Base-by-base conservation (phyloP, 2,113 vertebrate species). In the Glaucidium brasilianum region DNA sequence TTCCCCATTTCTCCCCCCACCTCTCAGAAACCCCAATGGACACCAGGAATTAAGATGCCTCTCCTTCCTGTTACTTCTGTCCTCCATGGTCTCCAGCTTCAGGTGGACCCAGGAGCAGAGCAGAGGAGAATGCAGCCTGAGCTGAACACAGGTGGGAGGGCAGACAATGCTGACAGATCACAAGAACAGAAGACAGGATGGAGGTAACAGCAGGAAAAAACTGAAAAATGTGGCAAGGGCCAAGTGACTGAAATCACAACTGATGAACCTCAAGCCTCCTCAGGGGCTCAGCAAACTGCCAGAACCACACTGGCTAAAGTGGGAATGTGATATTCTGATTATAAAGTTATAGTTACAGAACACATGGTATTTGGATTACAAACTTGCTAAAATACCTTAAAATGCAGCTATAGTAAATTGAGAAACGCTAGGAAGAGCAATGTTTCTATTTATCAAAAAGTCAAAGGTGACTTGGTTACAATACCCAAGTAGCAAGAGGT, bases 141-240 rank as follows among this genome's bases (percentile, higher is more conserved):
- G 71, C n/a, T 71, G n/a, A 41, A 45, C 21, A 23, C 2, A 52
- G n/a, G 19, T 34, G 13, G 29, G 7, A 85, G 29, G 29, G 41
- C 41, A 82, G 37, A 47, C 1, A 1, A 41, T 23, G 41, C 16
- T 19, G 22, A 85, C 2, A 60, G 20, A 56, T 29, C 26, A 59
- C 39, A 29, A 45, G 15, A 67, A 56, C 12, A 39, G 55, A 68
- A 66, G 15, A 52, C 0, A 0, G 37, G 9, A 71, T 0, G 35
- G 11, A 5, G 20, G 5, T 23, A 88, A 60, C 1, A 62, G 29
- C 37, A 77, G 29, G 21, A 52, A 68, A 64, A 20, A 89, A 80
- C 0, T 45, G 18, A 34, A 85, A 92, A 35, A 52, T 6, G 9
- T 6, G 26, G n/a, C 15, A 19, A 85, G 26, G 12, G n/a, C 13